Evolutionary conservation across 2,888 invertebrate species (phyloP), one percentile per base, ranked within the genome.

Genomic region (Oasisia sp.): DNA sequence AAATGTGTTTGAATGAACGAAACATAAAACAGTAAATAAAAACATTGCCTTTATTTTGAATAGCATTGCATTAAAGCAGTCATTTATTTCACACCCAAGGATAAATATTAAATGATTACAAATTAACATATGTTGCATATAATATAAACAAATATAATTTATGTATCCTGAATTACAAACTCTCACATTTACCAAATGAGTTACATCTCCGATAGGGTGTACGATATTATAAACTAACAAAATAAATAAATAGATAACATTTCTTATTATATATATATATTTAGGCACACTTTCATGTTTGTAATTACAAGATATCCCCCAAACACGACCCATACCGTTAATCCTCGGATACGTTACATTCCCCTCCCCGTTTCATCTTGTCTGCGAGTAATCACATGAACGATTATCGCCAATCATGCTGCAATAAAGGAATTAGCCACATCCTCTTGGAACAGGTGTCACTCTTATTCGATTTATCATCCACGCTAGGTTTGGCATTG

Each of bases 371-470:
- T 74, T 74, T 74, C 74, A 74, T 74, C 74, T 74, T 27, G 74
- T 74, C 74, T 74, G 27, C 74, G 74, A 19, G n/a, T 74, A 74
- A 74, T 74, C 74, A 74, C 27, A 74, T 74, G 74, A 74, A 74
- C 74, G 74, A 74, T 74, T 74, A 74, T 74, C 74, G 74, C 74
- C 74, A 19, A 74, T 74, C 74, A 74, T 74, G 74, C 74, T 27
- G 74, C 74, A 74, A 74, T 74, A 74, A 74, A 74, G 74, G 74
- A 74, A 74, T 74, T 74, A 27, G 27, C 74, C 14, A 74, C 74
- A 74, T 74, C 74, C 74, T 74, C 74, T 74, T 19, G 74, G 74
- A 74, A 74, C 74, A 74, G 74, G 74, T 74, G 74, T 74, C 74
- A n/a, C 27, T 27, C 74, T 74, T 27, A 74, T 74, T 74, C 74